These are phyloP conservation scores for Magallana gigas DNA, from an alignment of 1,140 invertebrate genomes.

Conservation along the genomic window DNA sequence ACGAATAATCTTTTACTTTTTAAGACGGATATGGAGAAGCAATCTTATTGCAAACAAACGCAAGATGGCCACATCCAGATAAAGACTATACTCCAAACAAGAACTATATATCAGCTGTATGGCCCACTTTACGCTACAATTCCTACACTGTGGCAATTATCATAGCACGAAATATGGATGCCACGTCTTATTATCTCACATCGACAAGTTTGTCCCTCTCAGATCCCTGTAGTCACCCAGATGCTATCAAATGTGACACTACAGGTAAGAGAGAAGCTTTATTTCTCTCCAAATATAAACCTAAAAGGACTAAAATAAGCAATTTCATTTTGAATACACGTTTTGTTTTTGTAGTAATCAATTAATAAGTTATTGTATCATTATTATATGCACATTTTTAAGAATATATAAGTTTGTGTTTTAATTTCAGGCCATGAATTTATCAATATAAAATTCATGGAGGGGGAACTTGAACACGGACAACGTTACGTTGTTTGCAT, in stretches of 20 bases:
- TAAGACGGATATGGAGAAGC: constrained; percentile 46
- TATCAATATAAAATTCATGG: constrained; percentile 50
- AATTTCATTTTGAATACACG: too few species aligned
- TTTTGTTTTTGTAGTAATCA: too few species aligned
- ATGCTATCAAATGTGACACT: constrained; percentile 52
- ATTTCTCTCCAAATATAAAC: too few species aligned
- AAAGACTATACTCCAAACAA: constrained; percentile 60
- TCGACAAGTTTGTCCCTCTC: background rate
- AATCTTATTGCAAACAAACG: constrained; percentile 51
- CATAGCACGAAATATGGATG: constrained; percentile 14
- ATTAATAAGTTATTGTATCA: too few species aligned
- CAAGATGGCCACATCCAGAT: constrained; percentile 48
- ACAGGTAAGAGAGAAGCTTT: constrained; percentile 38
- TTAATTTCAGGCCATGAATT: constrained; percentile 51
- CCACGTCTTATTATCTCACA: constrained; percentile 47
- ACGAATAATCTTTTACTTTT: too few species aligned
- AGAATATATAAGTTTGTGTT: background rate
- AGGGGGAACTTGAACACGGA: constrained; percentile 51
- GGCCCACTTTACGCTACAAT: constrained; percentile 59
- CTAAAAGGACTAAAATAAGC: too few species aligned
- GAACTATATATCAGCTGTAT: constrained; percentile 66
- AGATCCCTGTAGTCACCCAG: constrained; percentile 56
- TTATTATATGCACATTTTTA: too few species aligned
- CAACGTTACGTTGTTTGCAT: constrained; percentile 61
- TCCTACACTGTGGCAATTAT: constrained; percentile 61